These are phyloP conservation scores for Eupithecia vulgata DNA, from an alignment of 2,888 invertebrate species.

Conservation along the genomic window DNA sequence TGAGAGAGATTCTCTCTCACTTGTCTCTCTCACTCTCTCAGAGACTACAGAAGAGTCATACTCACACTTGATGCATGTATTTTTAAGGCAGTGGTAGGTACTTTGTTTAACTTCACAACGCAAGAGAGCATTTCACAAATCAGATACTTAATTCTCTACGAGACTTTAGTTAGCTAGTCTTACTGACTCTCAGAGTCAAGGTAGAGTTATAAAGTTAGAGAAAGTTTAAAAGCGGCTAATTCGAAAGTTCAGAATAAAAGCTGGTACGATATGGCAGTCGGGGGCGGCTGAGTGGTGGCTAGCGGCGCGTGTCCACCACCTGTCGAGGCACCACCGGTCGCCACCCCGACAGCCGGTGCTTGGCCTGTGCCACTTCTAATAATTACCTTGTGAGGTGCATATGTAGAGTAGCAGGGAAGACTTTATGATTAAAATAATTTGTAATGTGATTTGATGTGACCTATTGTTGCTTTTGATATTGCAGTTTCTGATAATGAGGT, in stretches of 20 bases:
- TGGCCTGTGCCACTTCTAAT: constrained; percentile 18
- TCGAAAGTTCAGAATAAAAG: constrained; percentile 43
- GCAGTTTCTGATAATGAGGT: neutral
- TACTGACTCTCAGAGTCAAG: neutral
- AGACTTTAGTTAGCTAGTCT: neutral
- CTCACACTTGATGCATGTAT: no score
- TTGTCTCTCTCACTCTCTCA: no score
- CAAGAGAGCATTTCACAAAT: neutral
- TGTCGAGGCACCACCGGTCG: constrained; percentile 66
- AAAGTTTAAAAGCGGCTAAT: constrained; percentile 18
- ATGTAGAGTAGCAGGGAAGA: neutral
- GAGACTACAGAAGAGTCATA: no score
- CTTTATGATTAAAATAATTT: neutral
- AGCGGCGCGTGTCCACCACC: constrained; percentile 78
- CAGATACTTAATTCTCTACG: neutral
- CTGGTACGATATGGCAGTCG: constrained; percentile 53
- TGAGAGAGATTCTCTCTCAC: no score
- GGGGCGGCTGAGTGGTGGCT: constrained; percentile 56
- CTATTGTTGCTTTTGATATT: neutral
- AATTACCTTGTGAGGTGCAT: constrained; percentile 2
- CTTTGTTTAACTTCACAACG: neutral
- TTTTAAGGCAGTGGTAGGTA: no score
- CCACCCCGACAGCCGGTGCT: constrained; percentile 56
- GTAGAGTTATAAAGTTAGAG: neutral
- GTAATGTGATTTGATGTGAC: neutral